Percentiles rank a stretch among this genome's conserved stretches.
phyloP scores from a whole-genome alignment of 2,113 vertebrate genomes.

The Silurus glanis region DNA sequence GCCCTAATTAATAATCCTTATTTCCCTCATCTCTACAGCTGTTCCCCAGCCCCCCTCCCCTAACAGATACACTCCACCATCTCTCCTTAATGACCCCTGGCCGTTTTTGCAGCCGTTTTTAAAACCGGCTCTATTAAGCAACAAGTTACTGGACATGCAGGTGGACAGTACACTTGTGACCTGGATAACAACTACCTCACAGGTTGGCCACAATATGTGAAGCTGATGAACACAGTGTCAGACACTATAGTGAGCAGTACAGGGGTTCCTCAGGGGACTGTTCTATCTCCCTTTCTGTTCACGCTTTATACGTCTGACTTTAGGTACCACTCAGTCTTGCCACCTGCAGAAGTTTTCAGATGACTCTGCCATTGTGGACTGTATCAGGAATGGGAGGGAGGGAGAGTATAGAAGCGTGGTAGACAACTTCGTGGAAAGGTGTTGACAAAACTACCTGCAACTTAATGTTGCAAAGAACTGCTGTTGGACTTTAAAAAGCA shows the following conservation, averaged over 20 bases:
- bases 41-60: too few species aligned
- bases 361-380: slow-evolving; percentile 1
- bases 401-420: not conserved
- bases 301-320: slow-evolving; percentile 30
- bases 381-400: not conserved
- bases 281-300: slow-evolving; percentile 19
- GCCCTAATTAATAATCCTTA: too few species aligned
- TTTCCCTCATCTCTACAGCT: too few species aligned
- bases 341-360: slow-evolving; percentile 27
- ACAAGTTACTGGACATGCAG: not conserved
- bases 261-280: slow-evolving; percentile 6
- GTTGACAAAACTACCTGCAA: slow-evolving; percentile 10
- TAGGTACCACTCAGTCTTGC: not conserved
- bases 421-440: not conserved
- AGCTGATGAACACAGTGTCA: not conserved
- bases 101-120: too few species aligned
- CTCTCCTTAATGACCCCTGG: too few species aligned
- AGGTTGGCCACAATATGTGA: slow-evolving; percentile 1
- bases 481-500: not conserved
- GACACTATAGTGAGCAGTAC: not conserved
- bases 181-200: slow-evolving; percentile 10
- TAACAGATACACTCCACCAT: too few species aligned
- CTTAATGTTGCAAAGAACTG: not conserved
- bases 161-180: not conserved
- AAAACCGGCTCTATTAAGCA: too few species aligned